Percentiles rank a stretch among this genome's conserved stretches.
phyloP scores from a whole-genome alignment of 2,888 invertebrate genomes.

The Arenicola marina region DNA sequence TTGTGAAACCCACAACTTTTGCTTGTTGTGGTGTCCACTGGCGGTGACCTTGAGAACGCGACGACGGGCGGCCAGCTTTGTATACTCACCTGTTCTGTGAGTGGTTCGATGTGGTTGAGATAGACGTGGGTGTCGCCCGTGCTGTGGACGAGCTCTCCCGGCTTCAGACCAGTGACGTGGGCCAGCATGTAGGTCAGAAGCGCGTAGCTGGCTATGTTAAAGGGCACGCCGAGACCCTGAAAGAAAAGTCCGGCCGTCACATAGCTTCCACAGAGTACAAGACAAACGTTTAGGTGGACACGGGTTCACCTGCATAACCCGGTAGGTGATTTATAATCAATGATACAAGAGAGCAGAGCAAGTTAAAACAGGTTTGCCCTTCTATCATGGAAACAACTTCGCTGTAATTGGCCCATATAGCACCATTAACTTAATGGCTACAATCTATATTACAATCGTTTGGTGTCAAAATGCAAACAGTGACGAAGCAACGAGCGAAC shows the following conservation, averaged over 20 bases:
- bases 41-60: too few relatives aligned
- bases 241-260: neutral
- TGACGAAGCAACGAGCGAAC: too few relatives aligned
- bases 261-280: too few relatives aligned
- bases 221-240: constrained; percentile 86
- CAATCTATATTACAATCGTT: too few relatives aligned
- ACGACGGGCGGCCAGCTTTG: too few relatives aligned
- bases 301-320: neutral
- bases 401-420: too few relatives aligned
- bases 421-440: too few relatives aligned
- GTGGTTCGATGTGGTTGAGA: constrained; percentile 81
- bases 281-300: neutral
- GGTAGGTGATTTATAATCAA: neutral
- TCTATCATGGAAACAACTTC: too few relatives aligned
- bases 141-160: constrained; percentile 92
- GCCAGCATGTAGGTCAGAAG: constrained; percentile 94
- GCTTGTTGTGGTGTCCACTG: neutral
- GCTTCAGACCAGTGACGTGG: constrained; percentile 87
- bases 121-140: constrained; percentile 96
- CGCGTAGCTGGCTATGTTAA: constrained; percentile 97
- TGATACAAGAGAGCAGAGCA: too few relatives aligned
- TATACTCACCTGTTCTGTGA: constrained; percentile 74
- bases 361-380: too few relatives aligned
- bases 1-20: neutral
- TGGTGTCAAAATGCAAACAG: too few relatives aligned